Evolutionary conservation across 2,113 vertebrate species (phyloP), one percentile per base, ranked within the genome.

Genomic region (Sphaerodactylus townsendi): DNA sequence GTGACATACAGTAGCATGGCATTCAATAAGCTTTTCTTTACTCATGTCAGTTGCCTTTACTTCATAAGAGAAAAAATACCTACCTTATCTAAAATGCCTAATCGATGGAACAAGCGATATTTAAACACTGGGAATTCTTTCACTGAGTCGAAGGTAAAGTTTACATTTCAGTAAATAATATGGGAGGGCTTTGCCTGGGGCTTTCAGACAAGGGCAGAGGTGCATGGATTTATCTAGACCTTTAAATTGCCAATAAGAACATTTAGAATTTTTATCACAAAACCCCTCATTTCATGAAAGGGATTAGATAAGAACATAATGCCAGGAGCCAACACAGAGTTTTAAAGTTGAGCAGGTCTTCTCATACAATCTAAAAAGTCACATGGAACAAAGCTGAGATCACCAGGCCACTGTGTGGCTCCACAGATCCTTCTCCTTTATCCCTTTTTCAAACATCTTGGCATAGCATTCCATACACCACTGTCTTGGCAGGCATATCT

Each of bases 181-280:
- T 72, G 76, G 53, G 76, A 85, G 39, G n/a, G n/a, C 64, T 78
- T 85, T 56, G 19, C 35, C 76, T 50, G 72, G 39, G 68, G 66
- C 53, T 79, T 85, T 85, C 44, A 64, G 76, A 79, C 66, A 79
- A 79, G 76, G 41, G 66, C 76, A 85, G 68, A 64, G 68, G 83
- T 3, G 33, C 48, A 72, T 39, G 77, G 68, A 85, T 85, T 85
- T 85, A 64, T 72, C 76, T 53, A 85, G 83, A 85, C 68, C 83
- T 85, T 85, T 85, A 72, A 85, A 85, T 39, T 85, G 68, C 68
- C 83, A 85, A 72, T 85, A 85, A 48, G 68, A 85, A 72, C 68
- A 72, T 79, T 85, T 85, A 79, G 68, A 79, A 41, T 79, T 72
- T 85, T 72, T 85, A 85, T 79, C 83, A 65, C 76, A 85, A 48